Conservation (phyloP, 2,113 vertebrate species). For the Phyllostomus hastatus region DNA sequence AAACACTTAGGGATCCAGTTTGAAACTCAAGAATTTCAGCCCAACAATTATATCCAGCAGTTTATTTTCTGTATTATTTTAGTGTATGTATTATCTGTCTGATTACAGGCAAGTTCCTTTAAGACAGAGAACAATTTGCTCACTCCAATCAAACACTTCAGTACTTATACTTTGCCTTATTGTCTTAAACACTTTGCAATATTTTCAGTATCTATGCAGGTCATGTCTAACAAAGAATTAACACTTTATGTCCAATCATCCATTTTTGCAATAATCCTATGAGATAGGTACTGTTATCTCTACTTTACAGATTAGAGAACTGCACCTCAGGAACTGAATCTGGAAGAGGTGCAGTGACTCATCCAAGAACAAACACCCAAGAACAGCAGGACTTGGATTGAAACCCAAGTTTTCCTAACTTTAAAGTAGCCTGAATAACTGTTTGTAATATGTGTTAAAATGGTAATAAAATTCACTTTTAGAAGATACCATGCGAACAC, state of each 20-base stretch:
- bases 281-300: neutral
- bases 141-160: neutral
- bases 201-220: neutral
- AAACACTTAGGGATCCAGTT: neutral
- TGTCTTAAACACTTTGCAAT: neutral
- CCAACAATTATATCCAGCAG: neutral
- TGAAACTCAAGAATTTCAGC: neutral
- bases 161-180: neutral
- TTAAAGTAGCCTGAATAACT: conserved; percentile 24
- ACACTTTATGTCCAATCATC: neutral
- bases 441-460: neutral
- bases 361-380: neutral
- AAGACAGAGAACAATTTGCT: neutral
- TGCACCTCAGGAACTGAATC: neutral
- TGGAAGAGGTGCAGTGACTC: neutral
- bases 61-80: neutral
- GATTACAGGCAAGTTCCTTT: neutral
- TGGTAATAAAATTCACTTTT: conserved; percentile 17
- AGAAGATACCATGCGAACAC: neutral
- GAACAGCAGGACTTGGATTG: neutral
- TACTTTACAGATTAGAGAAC: neutral
- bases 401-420: conserved; percentile 7
- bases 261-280: neutral
- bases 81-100: neutral
- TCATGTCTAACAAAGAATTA: neutral